phyloP scores from a whole-genome alignment of 2,888 invertebrate species.

The Bimastos eiseni region DNA sequence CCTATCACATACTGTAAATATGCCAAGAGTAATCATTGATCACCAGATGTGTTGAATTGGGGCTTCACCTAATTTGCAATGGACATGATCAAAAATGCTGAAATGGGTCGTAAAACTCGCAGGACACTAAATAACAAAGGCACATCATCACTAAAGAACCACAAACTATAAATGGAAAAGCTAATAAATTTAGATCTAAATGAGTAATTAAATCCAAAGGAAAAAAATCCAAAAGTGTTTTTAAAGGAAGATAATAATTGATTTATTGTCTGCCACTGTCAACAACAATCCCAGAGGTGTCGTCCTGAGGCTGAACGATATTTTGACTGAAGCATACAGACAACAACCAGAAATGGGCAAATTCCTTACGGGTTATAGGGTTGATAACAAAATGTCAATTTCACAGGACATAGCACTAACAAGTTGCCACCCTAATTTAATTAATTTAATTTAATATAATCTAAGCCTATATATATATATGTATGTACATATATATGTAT shows the following conservation, averaged over 20 bases:
- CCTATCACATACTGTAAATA: background rate
- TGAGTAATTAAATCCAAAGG: too few species aligned
- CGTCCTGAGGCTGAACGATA: background rate
- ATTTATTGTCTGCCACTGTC: background rate
- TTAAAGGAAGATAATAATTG: background rate
- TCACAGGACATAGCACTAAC: background rate
- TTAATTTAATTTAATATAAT: too few species aligned
- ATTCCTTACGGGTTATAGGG: background rate
- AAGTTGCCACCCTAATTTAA: background rate
- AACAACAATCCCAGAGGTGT: background rate
- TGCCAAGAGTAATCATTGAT: background rate
- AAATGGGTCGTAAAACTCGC: background rate
- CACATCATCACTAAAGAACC: constrained; percentile 5
- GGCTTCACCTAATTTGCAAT: background rate
- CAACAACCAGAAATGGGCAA: background rate
- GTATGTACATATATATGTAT: too few species aligned
- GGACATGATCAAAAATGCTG: background rate
- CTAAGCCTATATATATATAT: too few species aligned
- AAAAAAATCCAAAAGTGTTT: background rate
- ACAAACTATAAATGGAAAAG: background rate
- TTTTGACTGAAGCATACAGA: background rate
- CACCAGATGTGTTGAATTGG: background rate
- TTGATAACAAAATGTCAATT: background rate
- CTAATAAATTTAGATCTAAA: background rate
- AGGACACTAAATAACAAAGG: background rate